Percentiles rank a stretch among this genome's conserved stretches.
Evolutionary conservation across 2,113 vertebrate genomes (phyloP).

Genomic region (Lota lota): DNA sequence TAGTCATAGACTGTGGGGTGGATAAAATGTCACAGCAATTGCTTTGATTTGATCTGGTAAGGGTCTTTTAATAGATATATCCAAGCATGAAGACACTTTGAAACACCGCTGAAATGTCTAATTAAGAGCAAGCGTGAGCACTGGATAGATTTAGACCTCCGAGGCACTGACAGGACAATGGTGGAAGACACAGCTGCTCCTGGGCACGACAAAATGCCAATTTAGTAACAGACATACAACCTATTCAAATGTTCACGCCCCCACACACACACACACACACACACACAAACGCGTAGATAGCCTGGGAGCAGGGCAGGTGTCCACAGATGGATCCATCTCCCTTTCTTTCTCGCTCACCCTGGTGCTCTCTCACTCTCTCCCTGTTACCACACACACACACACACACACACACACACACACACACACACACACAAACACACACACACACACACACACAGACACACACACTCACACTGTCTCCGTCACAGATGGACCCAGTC

Average conservation of each 20-base stretch:
- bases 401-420: too few relatives aligned
- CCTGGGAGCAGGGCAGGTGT: constrained; percentile 64
- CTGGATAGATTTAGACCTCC: too few relatives aligned
- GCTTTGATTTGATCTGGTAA: too few relatives aligned
- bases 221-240: background rate
- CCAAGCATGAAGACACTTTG: too few relatives aligned
- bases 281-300: constrained; percentile 34
- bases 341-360: constrained; percentile 26
- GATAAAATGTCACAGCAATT: too few relatives aligned
- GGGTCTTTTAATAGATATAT: too few relatives aligned
- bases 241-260: background rate
- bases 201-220: background rate
- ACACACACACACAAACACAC: too few relatives aligned
- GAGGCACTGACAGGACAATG: too few relatives aligned
- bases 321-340: constrained; percentile 63
- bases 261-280: constrained; percentile 15
- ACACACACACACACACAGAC: too few relatives aligned
- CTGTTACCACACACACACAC: background rate
- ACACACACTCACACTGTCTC: background rate
- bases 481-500: constrained; percentile 65
- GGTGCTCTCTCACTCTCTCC: constrained; percentile 27
- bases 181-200: background rate
- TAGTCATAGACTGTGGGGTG: too few relatives aligned
- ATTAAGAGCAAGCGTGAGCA: too few relatives aligned
- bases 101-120: too few relatives aligned